Evolutionary conservation across 2,113 vertebrate species (phyloP), one percentile per base, ranked within the genome.

Genomic region (Oncorhynchus keta): DNA sequence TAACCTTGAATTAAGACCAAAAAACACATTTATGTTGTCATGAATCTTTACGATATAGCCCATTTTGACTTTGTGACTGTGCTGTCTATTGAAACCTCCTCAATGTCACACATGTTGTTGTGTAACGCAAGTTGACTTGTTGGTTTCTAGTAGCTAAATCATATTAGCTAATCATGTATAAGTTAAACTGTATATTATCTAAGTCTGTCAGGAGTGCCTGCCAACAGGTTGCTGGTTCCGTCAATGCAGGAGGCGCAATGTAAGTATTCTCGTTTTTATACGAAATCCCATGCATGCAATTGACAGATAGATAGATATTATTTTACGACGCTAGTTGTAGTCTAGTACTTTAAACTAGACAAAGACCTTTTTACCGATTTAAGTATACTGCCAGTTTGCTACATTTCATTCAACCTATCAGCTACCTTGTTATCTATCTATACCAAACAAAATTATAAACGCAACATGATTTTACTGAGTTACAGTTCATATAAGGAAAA

Each of bases 91-190:
- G 7, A 70, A 45, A 45, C 8, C 39, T 30, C n/a, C 8, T 84
- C 88, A 92, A 93, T 90, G 92, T 92, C 92, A 92, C 87, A 79
- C 51, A 14, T 75, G 80, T 86, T 82, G 80, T 77, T 75, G n/a
- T 73, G 32, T 57, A 12, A 2, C 39, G 18, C 2, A 5, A 4
- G 55, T n/a, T 62, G 0, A 4, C 24, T 13, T 69, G 9, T 30
- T 5, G n/a, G 24, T 0, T 1, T 30, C 11, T 8, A 24, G 20
- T 65, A 14, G 45, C 16, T 68, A 3, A 45, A 18, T 70, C 8
- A 77, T 7, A 3, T 2, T 2, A 45, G 0, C 8, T 45, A 55
- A 86, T 80, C 13, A 91, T 93, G 87, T 83, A 68, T 72, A 90
- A 76, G 76, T 83, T 89, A 32, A 86, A 82, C 13, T 77, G 80